These are phyloP conservation scores for Dryadula phaetusa DNA, from an alignment of 2,888 invertebrate species.

Conservation along the genomic window DNA sequence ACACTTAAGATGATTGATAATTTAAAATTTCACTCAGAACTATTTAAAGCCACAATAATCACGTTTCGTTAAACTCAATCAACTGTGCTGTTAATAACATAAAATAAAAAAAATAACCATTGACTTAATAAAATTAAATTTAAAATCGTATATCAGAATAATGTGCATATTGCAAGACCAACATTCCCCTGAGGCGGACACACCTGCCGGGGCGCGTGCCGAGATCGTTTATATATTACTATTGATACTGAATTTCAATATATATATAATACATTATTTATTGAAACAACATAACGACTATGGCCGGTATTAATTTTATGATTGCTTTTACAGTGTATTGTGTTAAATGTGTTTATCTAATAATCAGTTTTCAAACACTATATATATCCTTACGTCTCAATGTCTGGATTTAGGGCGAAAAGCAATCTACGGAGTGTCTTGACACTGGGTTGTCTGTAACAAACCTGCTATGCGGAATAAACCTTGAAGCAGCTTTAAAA, in stretches of 20 bases:
- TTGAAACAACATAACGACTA: slow-evolving; percentile 35
- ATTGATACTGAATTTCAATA: slow-evolving; percentile 44
- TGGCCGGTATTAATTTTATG: slow-evolving; percentile 36
- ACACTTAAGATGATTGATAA: too few species aligned
- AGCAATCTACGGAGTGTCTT: too few species aligned
- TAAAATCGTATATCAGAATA: slow-evolving; percentile 14
- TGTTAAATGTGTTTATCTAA: too few species aligned
- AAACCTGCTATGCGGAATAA: too few species aligned
- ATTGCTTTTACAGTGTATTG: slow-evolving; percentile 12
- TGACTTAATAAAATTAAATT: neutral
- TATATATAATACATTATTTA: slow-evolving; percentile 39
- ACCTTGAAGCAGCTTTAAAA: too few species aligned
- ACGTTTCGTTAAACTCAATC: neutral
- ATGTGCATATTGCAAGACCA: slow-evolving; percentile 31
- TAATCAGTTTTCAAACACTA: too few species aligned
- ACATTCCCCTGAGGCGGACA: slow-evolving; percentile 33
- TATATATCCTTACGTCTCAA: too few species aligned
- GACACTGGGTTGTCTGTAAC: too few species aligned
- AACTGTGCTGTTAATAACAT: neutral
- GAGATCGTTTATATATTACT: slow-evolving; percentile 31
- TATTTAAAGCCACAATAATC: neutral
- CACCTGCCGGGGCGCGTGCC: slow-evolving; percentile 47
- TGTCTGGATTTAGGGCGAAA: too few species aligned
- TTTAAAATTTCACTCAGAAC: too few species aligned
- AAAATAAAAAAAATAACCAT: neutral